Base-by-base conservation (phyloP, 2,113 vertebrate species). In the Lota lota region DNA sequence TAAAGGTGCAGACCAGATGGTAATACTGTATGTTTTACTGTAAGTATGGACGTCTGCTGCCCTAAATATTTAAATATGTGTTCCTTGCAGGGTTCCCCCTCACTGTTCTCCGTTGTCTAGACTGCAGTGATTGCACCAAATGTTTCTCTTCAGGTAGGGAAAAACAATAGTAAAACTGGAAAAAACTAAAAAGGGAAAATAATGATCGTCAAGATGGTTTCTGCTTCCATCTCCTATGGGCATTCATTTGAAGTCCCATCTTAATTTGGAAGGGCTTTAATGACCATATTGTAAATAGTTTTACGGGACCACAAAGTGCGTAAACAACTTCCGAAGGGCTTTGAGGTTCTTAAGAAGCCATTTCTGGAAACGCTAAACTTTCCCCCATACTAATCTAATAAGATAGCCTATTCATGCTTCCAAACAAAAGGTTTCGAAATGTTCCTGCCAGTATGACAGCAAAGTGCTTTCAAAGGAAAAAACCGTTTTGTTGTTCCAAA, bases 21-120 rank as follows among this genome's bases (percentile, higher is more conserved):
- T 53, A 66, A 70, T 21, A 24, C 67, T 61, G 58, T 71, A 58
- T 80, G 62, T 75, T 86, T 85, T 81, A 79, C 64, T 67, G 67
- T 69, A 62, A 16, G n/a, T 21, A 47, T 12, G n/a, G 33, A 75
- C 78, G 66, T 66, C 67, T 70, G 69, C 50, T 71, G n/a, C 18
- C 22, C 50, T 5, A 28, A 12, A 47, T 20, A 47, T 47, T 11
- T 47, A 47, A 47, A 47, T 47, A 47, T 47, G 40, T 47, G 40
- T 47, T 47, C 40, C 40, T 47, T 11, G 40, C 40, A 1, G 40
- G 8, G 40, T 47, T 47, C 12, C 40, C 40, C 40, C 12, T 47
- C 2, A 47, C 40, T 47, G 40, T 47, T 47, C 40, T 47, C 40
- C 2, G 40, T 47, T 47, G 40, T 47, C 40, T 14, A 14, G 40